These are phyloP conservation scores for Malurus alboscapulatus DNA, from an alignment of 2,113 vertebrate species.

Conservation along the genomic window DNA sequence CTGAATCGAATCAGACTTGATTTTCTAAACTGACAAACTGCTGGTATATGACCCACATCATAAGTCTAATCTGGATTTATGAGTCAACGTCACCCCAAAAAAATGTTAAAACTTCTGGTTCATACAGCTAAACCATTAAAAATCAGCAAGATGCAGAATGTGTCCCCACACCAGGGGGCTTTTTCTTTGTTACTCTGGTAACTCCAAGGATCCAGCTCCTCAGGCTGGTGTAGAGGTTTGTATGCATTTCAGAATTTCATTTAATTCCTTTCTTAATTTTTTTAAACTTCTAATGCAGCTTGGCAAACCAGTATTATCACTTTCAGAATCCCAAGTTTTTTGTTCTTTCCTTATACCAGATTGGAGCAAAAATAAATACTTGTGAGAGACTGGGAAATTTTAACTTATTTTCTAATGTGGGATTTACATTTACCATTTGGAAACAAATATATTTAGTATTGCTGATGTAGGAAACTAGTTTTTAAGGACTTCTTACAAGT, in stretches of 20 bases:
- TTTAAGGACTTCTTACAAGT: slow-evolving; percentile 7
- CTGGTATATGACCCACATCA: accelerated
- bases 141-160: not conserved
- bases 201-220: not conserved
- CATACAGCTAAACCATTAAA: not conserved
- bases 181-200: not conserved
- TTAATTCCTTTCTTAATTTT: not conserved
- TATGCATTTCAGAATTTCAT: not conserved
- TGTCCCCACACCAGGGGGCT: accelerated
- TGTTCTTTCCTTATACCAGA: not conserved
- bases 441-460: not conserved
- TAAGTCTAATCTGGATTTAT: not conserved
- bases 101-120: not conserved
- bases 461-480: not conserved
- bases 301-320: not conserved
- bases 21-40: not conserved
- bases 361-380: slow-evolving; percentile 1
- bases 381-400: not conserved
- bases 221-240: not conserved
- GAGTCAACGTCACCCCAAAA: not conserved
- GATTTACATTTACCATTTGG: not conserved
- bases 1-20: not conserved
- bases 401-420: not conserved
- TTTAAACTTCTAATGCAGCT: not conserved
- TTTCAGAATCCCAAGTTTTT: not conserved